A percentile compares a stretch with the other conserved stretches of the same genome.
Conservation (phyloP, 2,797 vertebrate genomes). For the Sylvilagus floridanus region DNA sequence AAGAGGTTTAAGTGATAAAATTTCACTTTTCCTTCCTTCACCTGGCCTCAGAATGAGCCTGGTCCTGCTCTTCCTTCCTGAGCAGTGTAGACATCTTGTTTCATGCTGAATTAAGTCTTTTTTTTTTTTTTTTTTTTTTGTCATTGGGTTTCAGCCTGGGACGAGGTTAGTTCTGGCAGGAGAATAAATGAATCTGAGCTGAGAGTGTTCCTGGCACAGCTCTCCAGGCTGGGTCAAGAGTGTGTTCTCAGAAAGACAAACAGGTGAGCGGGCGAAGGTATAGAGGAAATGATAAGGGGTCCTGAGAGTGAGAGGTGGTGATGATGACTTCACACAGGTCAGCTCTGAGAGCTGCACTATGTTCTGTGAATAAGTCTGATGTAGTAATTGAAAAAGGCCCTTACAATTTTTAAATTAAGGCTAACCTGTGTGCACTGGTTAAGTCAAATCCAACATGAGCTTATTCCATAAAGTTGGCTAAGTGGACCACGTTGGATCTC, state of each 20-base stretch:
- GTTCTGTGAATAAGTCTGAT: neutral
- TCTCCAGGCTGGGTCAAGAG: neutral
- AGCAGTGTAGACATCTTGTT: neutral
- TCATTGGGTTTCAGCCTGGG: neutral
- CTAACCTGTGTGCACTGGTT: neutral
- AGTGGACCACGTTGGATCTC: neutral
- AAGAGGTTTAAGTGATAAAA: constrained; percentile 34
- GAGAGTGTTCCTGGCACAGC: neutral
- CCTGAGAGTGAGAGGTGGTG: too few species aligned
- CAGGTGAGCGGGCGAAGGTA: neutral
- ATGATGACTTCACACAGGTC: neutral
- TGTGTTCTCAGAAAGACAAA: neutral
- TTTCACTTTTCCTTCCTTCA: constrained; percentile 54
- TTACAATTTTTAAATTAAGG: neutral
- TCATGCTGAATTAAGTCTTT: neutral
- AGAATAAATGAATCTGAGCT: neutral
- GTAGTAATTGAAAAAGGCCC: neutral
- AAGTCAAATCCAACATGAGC: neutral
- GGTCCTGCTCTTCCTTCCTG: neutral
- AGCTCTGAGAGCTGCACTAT: neutral
- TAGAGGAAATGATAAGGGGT: neutral
- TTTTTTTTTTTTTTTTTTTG: neutral
- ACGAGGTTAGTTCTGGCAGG: neutral
- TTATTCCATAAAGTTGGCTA: neutral
- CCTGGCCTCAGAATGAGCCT: constrained; percentile 9